These are phyloP conservation scores for Zapornia atra DNA, from an alignment of 2,113 vertebrate genomes.

Conservation along the genomic window DNA sequence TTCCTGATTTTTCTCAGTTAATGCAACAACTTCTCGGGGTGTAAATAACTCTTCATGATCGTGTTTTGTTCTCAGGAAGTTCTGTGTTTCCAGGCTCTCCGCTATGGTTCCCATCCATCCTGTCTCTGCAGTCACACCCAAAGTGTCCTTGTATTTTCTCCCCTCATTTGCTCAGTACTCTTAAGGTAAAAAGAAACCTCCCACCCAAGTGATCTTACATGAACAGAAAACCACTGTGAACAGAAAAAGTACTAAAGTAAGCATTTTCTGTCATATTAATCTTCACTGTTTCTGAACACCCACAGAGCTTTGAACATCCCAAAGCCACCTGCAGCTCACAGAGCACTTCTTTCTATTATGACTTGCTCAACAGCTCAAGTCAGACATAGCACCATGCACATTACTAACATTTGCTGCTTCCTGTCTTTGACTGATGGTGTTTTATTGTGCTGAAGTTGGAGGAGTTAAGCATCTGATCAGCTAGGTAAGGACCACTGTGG, in stretches of 20 bases:
- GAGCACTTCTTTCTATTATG: not conserved
- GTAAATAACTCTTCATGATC: not conserved
- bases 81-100: not conserved
- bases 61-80: not conserved
- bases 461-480: not conserved
- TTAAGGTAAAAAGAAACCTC: not conserved
- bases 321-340: not conserved
- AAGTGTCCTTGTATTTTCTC: not conserved
- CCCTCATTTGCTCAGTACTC: not conserved
- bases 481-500: not conserved
- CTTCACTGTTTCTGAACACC: not conserved
- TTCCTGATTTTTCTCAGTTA: not conserved
- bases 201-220: accelerated
- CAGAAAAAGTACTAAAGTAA: not conserved
- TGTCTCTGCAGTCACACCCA: not conserved
- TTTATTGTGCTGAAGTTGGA: not conserved
- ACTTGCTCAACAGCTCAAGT: not conserved
- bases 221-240: not conserved
- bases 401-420: not conserved
- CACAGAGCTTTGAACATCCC: not conserved
- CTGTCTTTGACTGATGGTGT: not conserved
- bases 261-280: not conserved
- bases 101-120: not conserved
- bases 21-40: not conserved
- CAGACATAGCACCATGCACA: not conserved